Percentiles rank a stretch among this genome's conserved stretches.
Conservation (phyloP, 2,888 invertebrate species). For the Torymus tubicola region DNA sequence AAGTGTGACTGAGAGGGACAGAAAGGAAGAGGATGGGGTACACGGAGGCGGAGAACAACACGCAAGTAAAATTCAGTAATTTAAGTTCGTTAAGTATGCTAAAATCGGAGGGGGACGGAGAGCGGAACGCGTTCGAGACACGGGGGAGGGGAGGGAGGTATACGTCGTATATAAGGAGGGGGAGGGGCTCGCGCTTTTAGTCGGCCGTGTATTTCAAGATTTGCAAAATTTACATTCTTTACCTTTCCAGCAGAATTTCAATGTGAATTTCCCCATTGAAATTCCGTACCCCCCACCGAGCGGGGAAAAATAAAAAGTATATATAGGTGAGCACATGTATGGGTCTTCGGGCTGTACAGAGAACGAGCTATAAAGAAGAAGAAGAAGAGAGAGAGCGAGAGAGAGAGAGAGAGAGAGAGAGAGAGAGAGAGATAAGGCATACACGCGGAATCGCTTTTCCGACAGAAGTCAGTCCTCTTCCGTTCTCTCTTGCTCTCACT, state of each 20-base stretch:
- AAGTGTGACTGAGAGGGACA: background rate
- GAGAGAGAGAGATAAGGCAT: no score
- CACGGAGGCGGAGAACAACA: constrained; percentile 21
- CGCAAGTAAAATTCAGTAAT: constrained; percentile 43
- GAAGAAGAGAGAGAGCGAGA: no score
- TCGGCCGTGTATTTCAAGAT: constrained; percentile 44
- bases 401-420: no score
- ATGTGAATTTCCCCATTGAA: constrained; percentile 45
- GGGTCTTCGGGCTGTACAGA: background rate
- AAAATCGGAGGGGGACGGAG: constrained; percentile 35
- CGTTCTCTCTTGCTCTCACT: no score
- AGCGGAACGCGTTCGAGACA: background rate
- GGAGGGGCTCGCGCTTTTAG: constrained; percentile 28
- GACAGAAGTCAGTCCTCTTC: constrained; percentile 21
- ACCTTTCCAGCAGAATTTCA: constrained; percentile 41
- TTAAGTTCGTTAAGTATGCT: constrained; percentile 56
- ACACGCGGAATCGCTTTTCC: constrained; percentile 18
- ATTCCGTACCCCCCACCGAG: constrained; percentile 4
- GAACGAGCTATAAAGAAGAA: background rate
- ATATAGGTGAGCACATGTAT: background rate
- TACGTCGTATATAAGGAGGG: background rate
- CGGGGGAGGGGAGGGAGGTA: background rate
- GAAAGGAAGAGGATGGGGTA: background rate
- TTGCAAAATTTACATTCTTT: constrained; percentile 52
- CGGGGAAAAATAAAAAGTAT: background rate